Evolutionary conservation across 2,888 invertebrate genomes (phyloP), one percentile per base, ranked within the genome.

Genomic region (Tetragnatha montana): DNA sequence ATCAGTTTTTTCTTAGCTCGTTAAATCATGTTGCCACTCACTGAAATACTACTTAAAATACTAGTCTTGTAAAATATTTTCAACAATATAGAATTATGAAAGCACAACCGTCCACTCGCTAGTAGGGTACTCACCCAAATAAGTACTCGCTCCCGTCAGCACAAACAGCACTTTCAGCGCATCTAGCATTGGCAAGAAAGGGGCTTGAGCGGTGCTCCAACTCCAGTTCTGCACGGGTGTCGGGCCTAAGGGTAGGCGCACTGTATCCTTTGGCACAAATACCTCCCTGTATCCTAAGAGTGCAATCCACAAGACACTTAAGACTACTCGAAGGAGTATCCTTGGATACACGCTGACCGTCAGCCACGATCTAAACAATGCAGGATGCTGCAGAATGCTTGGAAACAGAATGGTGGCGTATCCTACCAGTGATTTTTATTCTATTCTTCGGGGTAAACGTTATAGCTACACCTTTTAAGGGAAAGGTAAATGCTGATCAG

Each of bases 91-190:
- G 8, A 73, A 73, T 73, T 73, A 10, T 19, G 10, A 14, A 68
- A 68, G 6, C 14, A 80, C 68, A 19, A 86, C n/a, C 47, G 60
- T 71, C 50, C 71, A 35, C 51, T 50, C 80, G 19, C 19, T 51
- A 51, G 49, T 6, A 60, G 12, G 60, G 14, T 70, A 90, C 91
- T 91, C 69, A 92, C 92, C 92, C 83, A 92, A 86, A 80, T 92
- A 92, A 19, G 92, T 92, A 83, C 91, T 91, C 73, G 92, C 92
- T 89, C 92, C 92, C 75, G 92, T 92, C 88, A 92, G 89, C 81
- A 92, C 91, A 85, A 92, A 92, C 89, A 92, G 81, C 81, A 92
- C 92, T 91, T 92, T 92, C 82, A 92, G 81, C 78, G 91, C 91
- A 91, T 92, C 92, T 89, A 92, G 91, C 92, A 92, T 92, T 91